These are phyloP conservation scores for Papilio protenor DNA, from an alignment of 2,888 invertebrate genomes.

Conservation along the genomic window DNA sequence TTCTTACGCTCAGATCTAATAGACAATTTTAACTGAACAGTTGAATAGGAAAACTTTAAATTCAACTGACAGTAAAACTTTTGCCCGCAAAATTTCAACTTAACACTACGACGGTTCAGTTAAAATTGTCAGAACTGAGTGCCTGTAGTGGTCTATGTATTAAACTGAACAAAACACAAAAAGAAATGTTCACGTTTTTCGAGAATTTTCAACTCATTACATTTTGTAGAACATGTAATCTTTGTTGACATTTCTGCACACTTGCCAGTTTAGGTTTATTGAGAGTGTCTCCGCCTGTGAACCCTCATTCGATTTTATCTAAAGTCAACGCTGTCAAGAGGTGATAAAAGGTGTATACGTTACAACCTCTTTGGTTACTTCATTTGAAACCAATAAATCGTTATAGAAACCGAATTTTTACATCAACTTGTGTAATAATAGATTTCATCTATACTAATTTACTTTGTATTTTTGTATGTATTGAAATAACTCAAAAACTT, in stretches of 20 bases:
- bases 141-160: neutral
- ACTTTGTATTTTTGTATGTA: too few species aligned
- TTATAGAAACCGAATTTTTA: neutral
- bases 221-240: neutral
- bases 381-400: neutral
- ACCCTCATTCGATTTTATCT: slow-evolving; percentile 29
- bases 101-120: too few species aligned
- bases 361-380: neutral
- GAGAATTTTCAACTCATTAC: neutral
- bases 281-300: neutral
- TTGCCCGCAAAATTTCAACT: too few species aligned
- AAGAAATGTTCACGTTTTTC: neutral
- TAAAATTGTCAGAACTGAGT: too few species aligned
- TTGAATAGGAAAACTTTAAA: too few species aligned
- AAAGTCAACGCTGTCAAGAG: slow-evolving; percentile 17
- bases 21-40: too few species aligned
- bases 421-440: too few species aligned
- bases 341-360: neutral
- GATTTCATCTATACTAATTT: too few species aligned
- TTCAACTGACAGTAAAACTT: too few species aligned
- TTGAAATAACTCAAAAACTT: too few species aligned
- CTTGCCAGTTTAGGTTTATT: neutral
- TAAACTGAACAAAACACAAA: too few species aligned
- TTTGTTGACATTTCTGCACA: neutral
- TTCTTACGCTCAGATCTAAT: too few species aligned